phyloP scores from a whole-genome alignment of 2,888 invertebrate genomes.

The Odontomyia ornata region DNA sequence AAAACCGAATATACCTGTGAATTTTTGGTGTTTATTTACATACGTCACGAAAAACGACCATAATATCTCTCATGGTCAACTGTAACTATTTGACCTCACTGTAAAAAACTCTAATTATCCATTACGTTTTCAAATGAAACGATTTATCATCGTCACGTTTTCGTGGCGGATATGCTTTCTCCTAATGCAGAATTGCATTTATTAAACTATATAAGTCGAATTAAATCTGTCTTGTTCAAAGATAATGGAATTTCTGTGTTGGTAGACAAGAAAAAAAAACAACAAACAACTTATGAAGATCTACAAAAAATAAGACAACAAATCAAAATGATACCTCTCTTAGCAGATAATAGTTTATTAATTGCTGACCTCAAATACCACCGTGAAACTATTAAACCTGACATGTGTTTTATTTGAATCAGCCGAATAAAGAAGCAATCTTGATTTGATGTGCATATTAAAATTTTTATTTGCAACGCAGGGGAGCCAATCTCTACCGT shows the following conservation, averaged over 20 bases:
- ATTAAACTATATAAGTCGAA: neutral
- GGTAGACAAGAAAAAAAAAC: neutral
- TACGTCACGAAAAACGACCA: too few species aligned
- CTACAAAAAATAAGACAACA: neutral
- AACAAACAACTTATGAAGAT: too few species aligned
- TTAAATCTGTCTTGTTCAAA: neutral
- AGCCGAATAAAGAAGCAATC: neutral
- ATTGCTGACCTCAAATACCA: neutral
- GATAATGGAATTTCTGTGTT: neutral
- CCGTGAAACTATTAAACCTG: neutral
- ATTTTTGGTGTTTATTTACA: too few species aligned
- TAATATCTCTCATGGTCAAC: neutral
- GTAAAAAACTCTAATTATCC: neutral
- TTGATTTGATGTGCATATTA: neutral
- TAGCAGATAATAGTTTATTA: neutral
- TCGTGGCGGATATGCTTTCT: conserved; percentile 3
- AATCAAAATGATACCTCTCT: neutral
- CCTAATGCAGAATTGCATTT: neutral
- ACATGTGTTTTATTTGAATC: neutral
- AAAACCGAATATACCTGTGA: neutral
- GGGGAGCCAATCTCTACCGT: neutral
- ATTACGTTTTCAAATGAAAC: neutral
- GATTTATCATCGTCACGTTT: neutral
- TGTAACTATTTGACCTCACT: neutral
- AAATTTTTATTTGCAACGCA: neutral